A percentile compares a stretch with the other conserved stretches of the same genome.
Conservation (phyloP, 2,888 invertebrate species). For the Helobdella robusta region DNA sequence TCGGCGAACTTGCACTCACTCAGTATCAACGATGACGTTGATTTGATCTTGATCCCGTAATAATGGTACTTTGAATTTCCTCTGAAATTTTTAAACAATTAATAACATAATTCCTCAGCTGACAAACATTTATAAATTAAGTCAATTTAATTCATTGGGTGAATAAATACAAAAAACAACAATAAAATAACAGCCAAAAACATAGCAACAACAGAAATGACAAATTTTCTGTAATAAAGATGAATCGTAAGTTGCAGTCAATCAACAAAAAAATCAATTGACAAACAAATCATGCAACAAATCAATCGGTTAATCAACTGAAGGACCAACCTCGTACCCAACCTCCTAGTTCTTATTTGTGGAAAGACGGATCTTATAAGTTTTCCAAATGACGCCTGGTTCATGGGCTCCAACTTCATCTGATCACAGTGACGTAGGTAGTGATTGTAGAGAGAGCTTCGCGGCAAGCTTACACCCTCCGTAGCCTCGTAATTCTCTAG, state of each 20-base stretch:
- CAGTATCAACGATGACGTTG: slow-evolving; percentile 18
- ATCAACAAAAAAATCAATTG: too few species aligned
- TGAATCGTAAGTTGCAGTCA: too few species aligned
- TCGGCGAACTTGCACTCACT: slow-evolving; percentile 3
- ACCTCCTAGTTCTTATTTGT: slow-evolving; percentile 30
- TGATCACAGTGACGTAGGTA: slow-evolving; percentile 31
- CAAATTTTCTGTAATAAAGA: too few species aligned
- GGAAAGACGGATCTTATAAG: slow-evolving; percentile 31
- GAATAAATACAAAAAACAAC: too few species aligned
- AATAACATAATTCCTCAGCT: too few species aligned
- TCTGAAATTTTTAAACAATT: not conserved
- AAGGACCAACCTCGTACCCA: slow-evolving; percentile 29
- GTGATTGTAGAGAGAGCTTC: slow-evolving; percentile 31
- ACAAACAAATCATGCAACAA: not conserved
- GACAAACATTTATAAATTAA: too few species aligned
- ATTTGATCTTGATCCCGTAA: slow-evolving; percentile 31
- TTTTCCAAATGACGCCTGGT: slow-evolving; percentile 33
- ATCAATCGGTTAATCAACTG: not conserved
- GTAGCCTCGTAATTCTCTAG: slow-evolving; percentile 28
- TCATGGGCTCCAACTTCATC: slow-evolving; percentile 29
- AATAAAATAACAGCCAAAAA: too few species aligned
- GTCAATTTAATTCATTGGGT: too few species aligned
- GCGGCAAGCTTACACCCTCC: slow-evolving; percentile 30
- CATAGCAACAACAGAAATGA: too few species aligned
- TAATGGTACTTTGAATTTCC: slow-evolving; percentile 33